Conservation (phyloP, 2,888 invertebrate genomes). For the Tortrix viridana region DNA sequence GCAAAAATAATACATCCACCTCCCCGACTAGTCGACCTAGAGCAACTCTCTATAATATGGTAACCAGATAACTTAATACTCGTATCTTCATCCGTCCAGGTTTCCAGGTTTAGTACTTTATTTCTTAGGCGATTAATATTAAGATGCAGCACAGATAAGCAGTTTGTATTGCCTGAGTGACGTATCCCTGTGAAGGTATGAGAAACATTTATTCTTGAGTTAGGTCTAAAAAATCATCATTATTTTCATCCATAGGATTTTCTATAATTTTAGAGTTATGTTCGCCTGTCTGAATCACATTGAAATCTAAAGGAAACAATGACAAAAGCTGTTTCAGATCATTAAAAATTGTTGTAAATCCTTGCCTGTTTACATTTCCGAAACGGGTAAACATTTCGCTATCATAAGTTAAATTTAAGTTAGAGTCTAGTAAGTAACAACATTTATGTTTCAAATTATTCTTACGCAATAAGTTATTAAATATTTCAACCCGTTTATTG, state of each 20-base stretch:
- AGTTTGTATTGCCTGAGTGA: not conserved
- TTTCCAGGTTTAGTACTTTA: slow-evolving; percentile 1
- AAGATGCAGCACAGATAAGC: slow-evolving; percentile 1
- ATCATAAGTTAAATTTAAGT: slow-evolving; percentile 6
- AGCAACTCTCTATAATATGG: not conserved
- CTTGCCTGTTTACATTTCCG: not conserved
- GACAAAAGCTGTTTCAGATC: not conserved
- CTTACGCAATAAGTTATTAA: slow-evolving; percentile 4
- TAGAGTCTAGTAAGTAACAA: slow-evolving; percentile 6
- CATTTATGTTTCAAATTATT: not conserved
- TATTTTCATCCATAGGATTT: not conserved
- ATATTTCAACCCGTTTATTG: slow-evolving; percentile 2
- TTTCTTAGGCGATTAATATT: slow-evolving; percentile 5
- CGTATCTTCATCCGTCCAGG: not conserved
- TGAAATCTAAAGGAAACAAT: not conserved
- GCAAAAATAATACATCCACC: slow-evolving; percentile 10
- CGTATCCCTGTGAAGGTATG: not conserved
- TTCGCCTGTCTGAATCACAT: not conserved
- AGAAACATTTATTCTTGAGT: not conserved
- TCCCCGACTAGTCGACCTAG: not conserved
- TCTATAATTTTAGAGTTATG: not conserved
- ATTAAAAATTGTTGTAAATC: slow-evolving; percentile 1
- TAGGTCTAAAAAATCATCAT: not conserved
- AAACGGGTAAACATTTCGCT: slow-evolving; percentile 2
- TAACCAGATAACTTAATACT: slow-evolving; percentile 3